Evolutionary conservation across 2,888 invertebrate species (phyloP).

Genomic region (Camponotus fellah): DNA sequence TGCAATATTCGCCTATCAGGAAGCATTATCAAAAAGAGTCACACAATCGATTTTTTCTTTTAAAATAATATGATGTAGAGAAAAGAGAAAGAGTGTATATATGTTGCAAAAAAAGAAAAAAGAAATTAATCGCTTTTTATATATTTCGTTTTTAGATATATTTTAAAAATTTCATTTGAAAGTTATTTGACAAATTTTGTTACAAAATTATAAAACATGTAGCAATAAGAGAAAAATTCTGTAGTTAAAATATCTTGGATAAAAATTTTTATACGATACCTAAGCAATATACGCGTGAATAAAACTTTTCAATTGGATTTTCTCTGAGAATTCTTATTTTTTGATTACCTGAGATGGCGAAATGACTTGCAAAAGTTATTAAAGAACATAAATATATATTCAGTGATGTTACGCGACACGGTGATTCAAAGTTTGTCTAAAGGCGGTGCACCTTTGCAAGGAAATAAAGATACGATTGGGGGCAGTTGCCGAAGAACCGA

Average conservation of each 20-base stretch:
- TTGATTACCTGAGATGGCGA: background rate
- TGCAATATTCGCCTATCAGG: constrained; percentile 3
- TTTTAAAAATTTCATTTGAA: background rate
- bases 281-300: background rate
- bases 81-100: background rate
- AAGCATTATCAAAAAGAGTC: constrained; percentile 4
- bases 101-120: background rate
- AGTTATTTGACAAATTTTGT: background rate
- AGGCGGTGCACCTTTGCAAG: constrained; percentile 8
- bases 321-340: background rate
- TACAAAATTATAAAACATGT: background rate
- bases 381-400: constrained; percentile 20
- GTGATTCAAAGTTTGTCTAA: constrained; percentile 45
- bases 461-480: constrained; percentile 47
- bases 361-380: constrained; percentile 36
- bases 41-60: constrained; percentile 11
- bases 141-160: background rate
- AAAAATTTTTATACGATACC: background rate
- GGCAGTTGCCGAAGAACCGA: constrained; percentile 52
- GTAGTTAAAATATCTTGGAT: background rate
- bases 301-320: constrained; percentile 2
- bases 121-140: background rate
- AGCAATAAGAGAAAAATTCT: background rate
- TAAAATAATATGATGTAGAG: background rate
- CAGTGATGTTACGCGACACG: background rate